A percentile compares a stretch with the other conserved stretches of the same genome.
These are phyloP conservation scores for Gymnoscopelus microlampas DNA, from an alignment of 2,797 vertebrate genomes.

Conservation along the genomic window DNA sequence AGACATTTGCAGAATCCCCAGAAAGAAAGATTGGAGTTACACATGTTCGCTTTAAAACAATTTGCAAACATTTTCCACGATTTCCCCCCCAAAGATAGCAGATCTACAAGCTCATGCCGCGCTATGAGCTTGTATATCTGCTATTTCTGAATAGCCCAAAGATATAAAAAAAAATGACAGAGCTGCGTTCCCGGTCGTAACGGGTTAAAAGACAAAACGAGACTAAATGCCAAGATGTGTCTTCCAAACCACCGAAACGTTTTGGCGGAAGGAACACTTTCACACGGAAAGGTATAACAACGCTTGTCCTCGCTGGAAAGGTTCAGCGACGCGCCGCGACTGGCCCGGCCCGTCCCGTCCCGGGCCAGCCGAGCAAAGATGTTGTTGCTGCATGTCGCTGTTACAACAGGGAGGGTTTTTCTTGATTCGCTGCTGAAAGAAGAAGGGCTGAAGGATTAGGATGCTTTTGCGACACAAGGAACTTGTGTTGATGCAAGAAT, in stretches of 20 bases:
- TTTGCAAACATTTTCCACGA: too few species aligned
- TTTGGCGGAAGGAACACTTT: constrained; percentile 55
- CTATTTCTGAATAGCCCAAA: too few species aligned
- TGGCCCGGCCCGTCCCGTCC: constrained; percentile 43
- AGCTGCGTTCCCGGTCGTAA: too few species aligned
- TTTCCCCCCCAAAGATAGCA: too few species aligned
- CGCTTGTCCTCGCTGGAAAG: constrained; percentile 27
- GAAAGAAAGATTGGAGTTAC: too few species aligned
- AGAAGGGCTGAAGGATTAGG: constrained; percentile 38
- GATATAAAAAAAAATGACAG: too few species aligned
- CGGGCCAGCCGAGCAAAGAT: constrained; percentile 42
- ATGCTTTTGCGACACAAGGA: constrained; percentile 58
- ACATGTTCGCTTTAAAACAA: too few species aligned
- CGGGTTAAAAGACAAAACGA: too few species aligned
- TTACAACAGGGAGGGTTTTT: constrained; percentile 45
- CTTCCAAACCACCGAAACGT: constrained; percentile 47
- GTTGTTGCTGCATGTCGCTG: constrained; percentile 42
- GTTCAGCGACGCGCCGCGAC: constrained; percentile 37
- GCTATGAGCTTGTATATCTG: too few species aligned
- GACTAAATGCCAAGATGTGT: constrained; percentile 24
- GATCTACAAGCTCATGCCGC: too few species aligned
- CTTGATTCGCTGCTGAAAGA: constrained; percentile 38
- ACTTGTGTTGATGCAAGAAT: constrained; percentile 53
- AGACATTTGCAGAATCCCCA: too few species aligned
- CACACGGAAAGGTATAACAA: constrained; percentile 42